Evolutionary conservation across 2,113 vertebrate species (phyloP).

Genomic region (Emydura subglobosa): DNA sequence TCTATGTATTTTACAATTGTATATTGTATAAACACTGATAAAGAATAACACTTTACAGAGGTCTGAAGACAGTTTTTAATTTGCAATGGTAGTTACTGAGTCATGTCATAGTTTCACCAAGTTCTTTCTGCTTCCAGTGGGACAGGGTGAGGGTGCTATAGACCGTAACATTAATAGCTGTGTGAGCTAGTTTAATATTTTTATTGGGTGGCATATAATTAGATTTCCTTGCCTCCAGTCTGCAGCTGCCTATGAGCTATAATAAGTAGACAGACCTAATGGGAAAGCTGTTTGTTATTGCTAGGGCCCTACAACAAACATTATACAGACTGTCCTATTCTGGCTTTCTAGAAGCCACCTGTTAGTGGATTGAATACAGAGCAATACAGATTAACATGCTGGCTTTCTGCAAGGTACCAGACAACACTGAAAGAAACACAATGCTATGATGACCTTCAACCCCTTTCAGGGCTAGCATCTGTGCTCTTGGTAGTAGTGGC

Average conservation of each 20-base stretch:
- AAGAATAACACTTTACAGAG: background rate
- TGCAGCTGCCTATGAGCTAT: background rate
- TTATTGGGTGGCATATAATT: background rate
- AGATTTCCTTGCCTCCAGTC: background rate
- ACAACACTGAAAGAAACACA: background rate
- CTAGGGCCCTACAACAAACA: fast-evolving
- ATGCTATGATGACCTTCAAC: background rate
- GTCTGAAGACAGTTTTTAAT: background rate
- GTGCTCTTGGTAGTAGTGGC: background rate
- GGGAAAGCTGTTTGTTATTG: background rate
- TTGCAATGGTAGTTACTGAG: background rate
- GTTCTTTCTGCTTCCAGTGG: no score
- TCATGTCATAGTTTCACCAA: background rate
- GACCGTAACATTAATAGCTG: background rate
- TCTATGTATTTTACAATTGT: background rate
- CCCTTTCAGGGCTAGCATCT: background rate
- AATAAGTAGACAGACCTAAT: background rate
- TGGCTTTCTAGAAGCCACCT: background rate
- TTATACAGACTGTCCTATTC: background rate
- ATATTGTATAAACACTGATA: background rate
- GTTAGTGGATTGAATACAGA: background rate
- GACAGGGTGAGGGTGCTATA: background rate
- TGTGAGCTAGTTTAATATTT: background rate
- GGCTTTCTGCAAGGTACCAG: background rate
- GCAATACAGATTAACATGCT: background rate